Percentiles rank a stretch among this genome's conserved stretches.
These are phyloP conservation scores for Puntigrus tetrazona DNA, from an alignment of 2,113 vertebrate species.

Conservation along the genomic window DNA sequence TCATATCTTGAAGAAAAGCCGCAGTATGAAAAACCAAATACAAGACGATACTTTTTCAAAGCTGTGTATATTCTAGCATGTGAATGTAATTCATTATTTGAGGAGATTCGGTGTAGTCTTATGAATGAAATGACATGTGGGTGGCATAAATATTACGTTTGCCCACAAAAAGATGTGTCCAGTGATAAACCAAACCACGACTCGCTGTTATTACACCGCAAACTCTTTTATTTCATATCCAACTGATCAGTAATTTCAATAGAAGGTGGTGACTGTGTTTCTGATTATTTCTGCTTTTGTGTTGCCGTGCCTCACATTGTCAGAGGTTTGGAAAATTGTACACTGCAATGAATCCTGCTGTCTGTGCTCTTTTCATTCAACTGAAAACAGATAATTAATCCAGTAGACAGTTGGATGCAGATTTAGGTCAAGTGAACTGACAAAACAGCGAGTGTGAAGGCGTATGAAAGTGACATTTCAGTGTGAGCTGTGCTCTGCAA, in stretches of 20 bases:
- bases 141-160: neutral
- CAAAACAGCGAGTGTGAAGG: slow-evolving; percentile 2
- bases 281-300: slow-evolving; percentile 8
- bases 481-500: neutral
- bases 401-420: slow-evolving; percentile 6
- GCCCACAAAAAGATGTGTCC: neutral
- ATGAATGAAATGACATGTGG: neutral
- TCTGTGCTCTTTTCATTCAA: slow-evolving; percentile 28
- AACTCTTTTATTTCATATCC: slow-evolving; percentile 1
- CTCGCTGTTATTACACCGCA: neutral
- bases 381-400: slow-evolving; percentile 42
- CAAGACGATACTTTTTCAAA: neutral
- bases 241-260: slow-evolving; percentile 3
- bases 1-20: slow-evolving; percentile 10
- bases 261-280: neutral
- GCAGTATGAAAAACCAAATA: neutral
- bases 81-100: slow-evolving; percentile 36
- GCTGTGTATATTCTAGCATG: slow-evolving; percentile 22
- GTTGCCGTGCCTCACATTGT: neutral
- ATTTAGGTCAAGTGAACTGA: slow-evolving; percentile 35
- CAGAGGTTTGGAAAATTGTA: neutral
- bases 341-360: slow-evolving; percentile 24
- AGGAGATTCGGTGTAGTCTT: neutral
- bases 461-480: slow-evolving; percentile 14
- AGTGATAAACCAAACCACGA: slow-evolving; percentile 9